These are phyloP conservation scores for Hydriomena furcata DNA, from an alignment of 2,888 invertebrate genomes.

Conservation along the genomic window DNA sequence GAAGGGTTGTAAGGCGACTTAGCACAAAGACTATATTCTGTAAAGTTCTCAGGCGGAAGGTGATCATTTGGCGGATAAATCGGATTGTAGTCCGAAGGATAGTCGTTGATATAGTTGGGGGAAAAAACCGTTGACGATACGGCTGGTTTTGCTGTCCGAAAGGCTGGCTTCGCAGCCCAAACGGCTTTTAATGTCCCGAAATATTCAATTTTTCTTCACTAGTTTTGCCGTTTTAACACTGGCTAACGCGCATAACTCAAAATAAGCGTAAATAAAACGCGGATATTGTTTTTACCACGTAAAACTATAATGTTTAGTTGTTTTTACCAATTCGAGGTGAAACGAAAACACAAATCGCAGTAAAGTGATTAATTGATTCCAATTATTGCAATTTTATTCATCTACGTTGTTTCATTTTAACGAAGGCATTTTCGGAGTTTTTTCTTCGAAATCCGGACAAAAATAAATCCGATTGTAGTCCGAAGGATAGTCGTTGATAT, in stretches of 20 bases:
- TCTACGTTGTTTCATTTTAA: too few species aligned
- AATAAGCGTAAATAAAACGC: slow-evolving; percentile 10
- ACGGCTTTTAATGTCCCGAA: slow-evolving; percentile 16
- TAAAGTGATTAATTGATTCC: slow-evolving; percentile 26
- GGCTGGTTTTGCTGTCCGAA: not conserved
- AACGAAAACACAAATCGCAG: slow-evolving; percentile 31
- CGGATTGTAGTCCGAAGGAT: not conserved
- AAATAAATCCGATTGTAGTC: not conserved
- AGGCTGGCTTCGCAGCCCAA: too few species aligned
- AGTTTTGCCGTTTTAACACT: slow-evolving; percentile 1
- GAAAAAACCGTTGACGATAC: not conserved
- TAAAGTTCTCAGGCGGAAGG: slow-evolving; percentile 23
- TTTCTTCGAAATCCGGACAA: too few species aligned
- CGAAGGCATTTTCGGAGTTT: too few species aligned
- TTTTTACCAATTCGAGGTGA: slow-evolving; percentile 30
- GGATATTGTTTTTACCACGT: slow-evolving; percentile 5
- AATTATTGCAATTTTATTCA: not conserved
- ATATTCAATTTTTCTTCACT: slow-evolving; percentile 18
- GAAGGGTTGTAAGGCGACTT: slow-evolving; percentile 23
- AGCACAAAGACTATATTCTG: slow-evolving; percentile 34
- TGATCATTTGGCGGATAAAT: slow-evolving; percentile 1
- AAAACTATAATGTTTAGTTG: slow-evolving; percentile 28
- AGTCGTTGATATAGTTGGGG: too few species aligned
- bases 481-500: not conserved
- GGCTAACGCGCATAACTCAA: slow-evolving; percentile 14